Evolutionary conservation across 2,888 invertebrate genomes (phyloP), one percentile per base, ranked within the genome.

Genomic region (Amphipoea lucens): DNA sequence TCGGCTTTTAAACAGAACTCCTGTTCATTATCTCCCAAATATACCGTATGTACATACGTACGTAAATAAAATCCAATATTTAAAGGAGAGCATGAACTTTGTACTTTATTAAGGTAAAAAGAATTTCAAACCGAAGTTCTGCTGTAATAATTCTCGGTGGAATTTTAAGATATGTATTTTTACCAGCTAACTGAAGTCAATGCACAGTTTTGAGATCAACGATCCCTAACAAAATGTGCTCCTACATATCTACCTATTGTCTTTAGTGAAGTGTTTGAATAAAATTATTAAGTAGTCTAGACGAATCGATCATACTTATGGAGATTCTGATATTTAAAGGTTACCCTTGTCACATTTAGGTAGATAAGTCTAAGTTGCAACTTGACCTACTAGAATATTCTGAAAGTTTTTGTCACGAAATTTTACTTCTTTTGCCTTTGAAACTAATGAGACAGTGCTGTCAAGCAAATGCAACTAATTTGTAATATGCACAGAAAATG

Each of bases 281-380:
- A 75, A 80, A 82, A 79, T 85, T 72, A 87, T 81, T 79, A 85
- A 78, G 74, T 69, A 74, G 92, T 92, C 92, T 92, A 92, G 93
- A 92, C 92, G 82, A 89, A 90, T 91, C 90, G 90, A 91, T 90
- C 82, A 86, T 69, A 78, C 36, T 11, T 60, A 79, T 63, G 74
- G 20, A 36, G 67, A 79, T 81, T 81, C 63, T 74, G 60, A 83
- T 85, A 73, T 60, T 69, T 66, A 54, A 23, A 71, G 45, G 60
- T 40, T n/a, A 75, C 42, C 42, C 42, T 62, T 60, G 29, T 45
- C 57, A 45, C 29, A 77, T 72, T 85, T 17, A 54, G 57, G 57
- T 60, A 60, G 12, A 69, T 51, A 82, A 85, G 79, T 51, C 7
- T 48, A 29, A 36, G 36, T 70, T 76, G 67, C 1, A 72, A 70